Conservation (phyloP, 2,797 vertebrate species). For the Sebastes kiyomatsui region DNA sequence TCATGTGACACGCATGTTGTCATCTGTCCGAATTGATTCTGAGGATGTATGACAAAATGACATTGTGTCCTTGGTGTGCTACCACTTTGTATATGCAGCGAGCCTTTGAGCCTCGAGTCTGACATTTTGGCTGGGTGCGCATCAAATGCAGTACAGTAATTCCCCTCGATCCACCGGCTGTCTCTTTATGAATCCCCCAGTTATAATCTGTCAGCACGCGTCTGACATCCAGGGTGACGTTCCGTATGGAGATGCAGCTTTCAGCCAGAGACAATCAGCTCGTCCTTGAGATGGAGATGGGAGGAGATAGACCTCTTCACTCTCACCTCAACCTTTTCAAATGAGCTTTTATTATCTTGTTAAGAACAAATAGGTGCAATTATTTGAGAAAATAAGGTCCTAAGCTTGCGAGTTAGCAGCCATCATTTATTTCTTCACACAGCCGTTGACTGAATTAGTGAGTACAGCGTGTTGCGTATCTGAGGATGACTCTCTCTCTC, state of each 20-base stretch:
- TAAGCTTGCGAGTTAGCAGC: slow-evolving; percentile 31
- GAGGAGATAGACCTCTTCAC: slow-evolving; percentile 24
- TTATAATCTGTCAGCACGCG: slow-evolving; percentile 72
- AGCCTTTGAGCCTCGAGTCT: slow-evolving; percentile 42
- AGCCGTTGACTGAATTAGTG: slow-evolving; percentile 48
- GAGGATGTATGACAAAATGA: slow-evolving; percentile 50
- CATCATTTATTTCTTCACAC: slow-evolving; percentile 54
- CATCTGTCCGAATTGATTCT: slow-evolving; percentile 32
- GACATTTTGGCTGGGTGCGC: slow-evolving; percentile 58
- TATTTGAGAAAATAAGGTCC: slow-evolving; percentile 51
- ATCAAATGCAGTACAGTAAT: slow-evolving; percentile 53
- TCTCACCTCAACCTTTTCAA: slow-evolving; percentile 60
- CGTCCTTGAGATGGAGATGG: slow-evolving; percentile 61
- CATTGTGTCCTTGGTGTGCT: slow-evolving; percentile 59
- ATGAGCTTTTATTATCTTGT: slow-evolving; percentile 60
- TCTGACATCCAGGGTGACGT: slow-evolving; percentile 57
- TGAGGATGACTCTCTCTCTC: slow-evolving; percentile 27
- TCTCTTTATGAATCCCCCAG: slow-evolving; percentile 68
- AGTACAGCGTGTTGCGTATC: slow-evolving; percentile 35
- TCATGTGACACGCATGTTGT: slow-evolving; percentile 12
- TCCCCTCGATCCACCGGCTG: slow-evolving; percentile 56
- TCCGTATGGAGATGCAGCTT: slow-evolving; percentile 56
- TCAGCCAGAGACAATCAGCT: slow-evolving; percentile 64
- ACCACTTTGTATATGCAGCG: slow-evolving; percentile 33
- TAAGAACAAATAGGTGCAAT: slow-evolving; percentile 61